Percentiles rank a stretch among this genome's conserved stretches.
These are phyloP conservation scores for Nesometra sesokonis DNA, from an alignment of 35 echinoderm and acorn worm genomes.

Conservation along the genomic window DNA sequence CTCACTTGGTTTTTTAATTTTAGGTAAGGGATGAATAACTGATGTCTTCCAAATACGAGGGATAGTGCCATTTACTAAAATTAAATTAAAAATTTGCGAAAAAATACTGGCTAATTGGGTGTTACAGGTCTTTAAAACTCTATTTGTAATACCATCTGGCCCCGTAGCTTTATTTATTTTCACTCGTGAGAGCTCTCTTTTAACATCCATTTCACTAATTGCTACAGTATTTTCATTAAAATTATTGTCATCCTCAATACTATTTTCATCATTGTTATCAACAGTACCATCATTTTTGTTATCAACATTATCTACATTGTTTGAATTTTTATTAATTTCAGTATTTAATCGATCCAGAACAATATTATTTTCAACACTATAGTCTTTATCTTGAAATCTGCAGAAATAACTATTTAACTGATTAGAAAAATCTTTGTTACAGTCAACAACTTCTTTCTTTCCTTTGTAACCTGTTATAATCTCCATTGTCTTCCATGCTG, in stretches of 20 bases:
- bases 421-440: background rate
- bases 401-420: constrained; percentile 1
- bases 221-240: too few species aligned
- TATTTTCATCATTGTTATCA: too few species aligned
- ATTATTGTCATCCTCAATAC: too few species aligned
- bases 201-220: too few species aligned
- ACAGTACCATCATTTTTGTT: too few species aligned
- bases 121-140: too few species aligned
- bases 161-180: too few species aligned
- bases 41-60: constrained; percentile 9
- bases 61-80: background rate
- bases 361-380: background rate
- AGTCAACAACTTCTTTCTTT: background rate
- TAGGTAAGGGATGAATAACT: background rate
- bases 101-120: background rate
- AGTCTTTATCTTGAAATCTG: background rate
- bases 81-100: background rate
- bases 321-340: background rate
- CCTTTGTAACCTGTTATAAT: background rate
- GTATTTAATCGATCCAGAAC: background rate
- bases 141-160: too few species aligned
- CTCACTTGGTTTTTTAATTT: background rate
- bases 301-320: background rate
- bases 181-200: too few species aligned
- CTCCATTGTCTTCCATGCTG: constrained; percentile 7